Base-by-base conservation (phyloP, 1,140 invertebrate genomes). In the Calliphora vicina region DNA sequence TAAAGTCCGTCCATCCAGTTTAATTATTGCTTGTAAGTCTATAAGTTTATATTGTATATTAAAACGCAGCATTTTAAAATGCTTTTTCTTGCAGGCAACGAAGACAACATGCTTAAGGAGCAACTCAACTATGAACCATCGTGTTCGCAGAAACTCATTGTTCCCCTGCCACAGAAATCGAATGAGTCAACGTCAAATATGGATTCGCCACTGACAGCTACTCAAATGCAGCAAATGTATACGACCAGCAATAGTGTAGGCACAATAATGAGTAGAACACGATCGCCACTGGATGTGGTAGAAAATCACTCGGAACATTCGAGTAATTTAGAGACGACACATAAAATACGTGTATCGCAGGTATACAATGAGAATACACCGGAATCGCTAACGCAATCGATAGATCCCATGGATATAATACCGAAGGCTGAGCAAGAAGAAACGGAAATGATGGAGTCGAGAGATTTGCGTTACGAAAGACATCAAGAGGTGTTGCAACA, bases 11-110 rank as follows among this genome's bases (percentile, higher is more conserved):
- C 74, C 74, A 43, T 78, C 74, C 74, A 35, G 74, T 78, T 78
- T 43, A 86, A 85, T 88, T 83, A 88, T 88, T 80, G 87, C 87
- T 88, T 88, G 87, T 88, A 88, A 88, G 87, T 88, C 86, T 87
- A 84, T 84, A 83, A 85, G 76, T 84, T 86, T 86, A 83, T 88
- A 84, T 81, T 81, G 57, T 86, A 84, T 85, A 87, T 88, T 88
- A 88, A 88, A 88, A 88, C 82, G 87, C 83, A 85, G 85, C 85
- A 87, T 85, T 88, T 86, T 86, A 88, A 88, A 85, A 87, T 88
- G 87, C 86, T 88, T 74, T 85, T 85, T 76, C 67, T 88, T 88
- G 81, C 87, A 88, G 87, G 87, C 27, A 84, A 88, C 83, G 87
- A 88, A 42, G 87, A 88, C 82, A 85, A 83, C 15, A 86, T 88